phyloP scores from a whole-genome alignment of 2,113 vertebrate species.

The Pseudorhombus dupliciocellatus region DNA sequence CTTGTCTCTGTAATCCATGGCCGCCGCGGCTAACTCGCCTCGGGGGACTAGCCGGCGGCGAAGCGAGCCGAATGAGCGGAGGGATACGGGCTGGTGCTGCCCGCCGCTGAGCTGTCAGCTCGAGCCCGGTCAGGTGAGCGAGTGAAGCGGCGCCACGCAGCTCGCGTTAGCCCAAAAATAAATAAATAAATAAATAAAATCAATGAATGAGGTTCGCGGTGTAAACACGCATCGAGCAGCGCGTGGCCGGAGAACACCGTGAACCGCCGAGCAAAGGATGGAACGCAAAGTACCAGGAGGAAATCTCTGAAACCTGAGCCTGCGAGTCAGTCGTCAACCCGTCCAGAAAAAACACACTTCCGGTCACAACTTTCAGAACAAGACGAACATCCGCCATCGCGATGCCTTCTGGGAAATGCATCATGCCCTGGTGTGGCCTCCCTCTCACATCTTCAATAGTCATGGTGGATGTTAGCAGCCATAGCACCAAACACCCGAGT shows the following conservation, averaged over 20 bases:
- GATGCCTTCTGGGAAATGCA: neutral
- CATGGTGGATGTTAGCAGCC: neutral
- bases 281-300: neutral
- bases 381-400: neutral
- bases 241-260: too few relatives aligned
- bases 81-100: too few relatives aligned
- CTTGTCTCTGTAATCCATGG: slow-evolving; percentile 79
- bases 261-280: too few relatives aligned
- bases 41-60: too few relatives aligned
- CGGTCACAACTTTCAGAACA: slow-evolving; percentile 8
- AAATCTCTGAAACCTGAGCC: neutral
- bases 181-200: too few relatives aligned
- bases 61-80: too few relatives aligned
- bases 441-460: too few relatives aligned
- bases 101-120: too few relatives aligned
- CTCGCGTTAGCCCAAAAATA: slow-evolving; percentile 39
- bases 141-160: neutral
- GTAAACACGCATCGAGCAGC: slow-evolving; percentile 10
- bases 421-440: too few relatives aligned
- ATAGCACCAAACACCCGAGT: rapidly evolving
- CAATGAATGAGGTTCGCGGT: slow-evolving; percentile 43
- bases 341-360: neutral
- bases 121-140: too few relatives aligned
- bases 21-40: neutral
- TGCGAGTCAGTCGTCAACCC: neutral